phyloP scores from a whole-genome alignment of 2,113 vertebrate genomes.

The Turnix velox region DNA sequence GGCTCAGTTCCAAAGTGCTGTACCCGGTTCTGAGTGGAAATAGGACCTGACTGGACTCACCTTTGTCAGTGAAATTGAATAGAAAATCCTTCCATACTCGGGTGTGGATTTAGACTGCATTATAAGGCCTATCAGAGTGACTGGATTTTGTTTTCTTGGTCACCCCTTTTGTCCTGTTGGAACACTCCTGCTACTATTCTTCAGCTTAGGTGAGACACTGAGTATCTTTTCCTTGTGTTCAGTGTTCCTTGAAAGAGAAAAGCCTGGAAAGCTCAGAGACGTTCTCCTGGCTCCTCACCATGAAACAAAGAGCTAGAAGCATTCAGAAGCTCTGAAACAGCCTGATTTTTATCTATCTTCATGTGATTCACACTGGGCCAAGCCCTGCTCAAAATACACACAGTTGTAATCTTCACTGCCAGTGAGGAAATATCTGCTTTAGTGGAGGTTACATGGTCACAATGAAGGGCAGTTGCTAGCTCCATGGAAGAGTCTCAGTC shows the following conservation, averaged over 20 bases:
- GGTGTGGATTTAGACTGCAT: background rate
- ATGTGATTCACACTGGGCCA: background rate
- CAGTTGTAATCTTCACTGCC: background rate
- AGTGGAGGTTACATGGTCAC: background rate
- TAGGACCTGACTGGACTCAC: background rate
- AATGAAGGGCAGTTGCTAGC: background rate
- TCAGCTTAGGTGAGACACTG: background rate
- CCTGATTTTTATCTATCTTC: background rate
- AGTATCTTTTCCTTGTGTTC: background rate
- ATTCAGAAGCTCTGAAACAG: background rate
- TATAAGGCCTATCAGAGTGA: background rate
- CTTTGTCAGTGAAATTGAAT: background rate
- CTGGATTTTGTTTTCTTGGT: background rate
- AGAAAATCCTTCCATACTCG: background rate
- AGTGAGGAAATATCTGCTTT: background rate
- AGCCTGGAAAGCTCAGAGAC: background rate
- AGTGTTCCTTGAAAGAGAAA: background rate
- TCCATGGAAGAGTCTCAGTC: background rate
- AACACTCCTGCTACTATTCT: background rate
- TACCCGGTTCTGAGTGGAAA: slow-evolving; percentile 48
- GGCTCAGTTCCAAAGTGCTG: slow-evolving; percentile 45
- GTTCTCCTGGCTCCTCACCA: background rate
- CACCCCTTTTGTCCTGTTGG: background rate
- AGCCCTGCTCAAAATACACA: background rate
- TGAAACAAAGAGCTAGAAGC: background rate